Percentiles rank a stretch among this genome's conserved stretches.
phyloP scores from a whole-genome alignment of 2,113 vertebrate species.

The Dendrocopos noguchii region DNA sequence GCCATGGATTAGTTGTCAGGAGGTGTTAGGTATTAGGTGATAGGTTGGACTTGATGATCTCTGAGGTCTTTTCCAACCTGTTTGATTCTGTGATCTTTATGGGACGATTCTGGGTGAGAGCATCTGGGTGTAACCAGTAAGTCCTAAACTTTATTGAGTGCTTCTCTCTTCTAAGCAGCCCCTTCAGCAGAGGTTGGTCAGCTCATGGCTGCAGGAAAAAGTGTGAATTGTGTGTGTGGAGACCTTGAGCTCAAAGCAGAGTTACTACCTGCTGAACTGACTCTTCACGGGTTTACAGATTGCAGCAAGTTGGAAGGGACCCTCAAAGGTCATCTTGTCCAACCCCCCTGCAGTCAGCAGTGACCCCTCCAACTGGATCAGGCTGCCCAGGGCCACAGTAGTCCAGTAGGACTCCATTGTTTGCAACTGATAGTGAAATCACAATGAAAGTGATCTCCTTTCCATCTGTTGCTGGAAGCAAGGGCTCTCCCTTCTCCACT shows the following conservation, averaged over 20 bases:
- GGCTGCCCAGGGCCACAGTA: too few relatives aligned
- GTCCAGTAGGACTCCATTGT: background rate
- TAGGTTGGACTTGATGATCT: too few relatives aligned
- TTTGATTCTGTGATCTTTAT: accelerated
- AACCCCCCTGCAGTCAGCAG: too few relatives aligned
- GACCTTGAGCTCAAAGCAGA: background rate
- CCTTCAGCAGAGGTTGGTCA: background rate
- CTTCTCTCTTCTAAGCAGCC: background rate
- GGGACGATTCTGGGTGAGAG: background rate
- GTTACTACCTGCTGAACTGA: background rate
- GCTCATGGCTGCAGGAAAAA: background rate
- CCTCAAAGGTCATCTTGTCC: too few relatives aligned
- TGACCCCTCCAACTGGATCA: too few relatives aligned
- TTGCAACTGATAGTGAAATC: background rate
- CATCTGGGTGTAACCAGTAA: accelerated
- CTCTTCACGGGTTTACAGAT: too few relatives aligned
- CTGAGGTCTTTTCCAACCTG: too few relatives aligned
- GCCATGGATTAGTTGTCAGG: too few relatives aligned
- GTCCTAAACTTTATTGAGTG: background rate
- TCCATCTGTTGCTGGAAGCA: background rate
- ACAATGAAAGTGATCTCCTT: accelerated
- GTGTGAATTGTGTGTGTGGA: background rate
- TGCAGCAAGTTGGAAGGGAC: too few relatives aligned
- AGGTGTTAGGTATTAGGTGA: too few relatives aligned
- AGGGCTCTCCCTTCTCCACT: background rate